Evolutionary conservation across 2,888 invertebrate species (phyloP), one percentile per base, ranked within the genome.

Genomic region (Isotomurus palustris): DNA sequence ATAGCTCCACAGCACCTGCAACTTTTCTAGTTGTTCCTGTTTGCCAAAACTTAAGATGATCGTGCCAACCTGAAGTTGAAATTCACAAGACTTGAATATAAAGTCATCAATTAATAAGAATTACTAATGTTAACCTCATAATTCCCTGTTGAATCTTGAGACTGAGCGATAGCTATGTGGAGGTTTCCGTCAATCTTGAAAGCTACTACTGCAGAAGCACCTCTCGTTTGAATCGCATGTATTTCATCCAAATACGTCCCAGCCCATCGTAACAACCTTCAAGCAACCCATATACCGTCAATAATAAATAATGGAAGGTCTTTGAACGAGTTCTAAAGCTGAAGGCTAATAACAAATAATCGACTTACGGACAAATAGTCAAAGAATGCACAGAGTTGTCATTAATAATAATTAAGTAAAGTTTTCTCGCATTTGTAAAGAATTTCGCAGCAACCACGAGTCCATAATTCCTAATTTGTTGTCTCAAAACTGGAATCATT

Each of bases 221-320:
- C 70, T 38, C 67, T 51, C 0, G 68, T 65, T 48, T 67, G 66
- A 40, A 70, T 53, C n/a, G 56, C 52, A 55, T 70, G 68, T 27
- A 68, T 67, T 58, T 68, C 67, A 53, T 70, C 70, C 62, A 70
- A 64, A 44, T 70, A 65, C 0, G 68, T 64, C 8, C 56, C 62
- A n/a, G 60, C 57, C 70, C 70, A 70, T 17, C 61, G 60, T 35
- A 55, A 70, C 19, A 70, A 32, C 21, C 69, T 69, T 38, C 3
- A 53, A 43, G 3, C 19, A 53, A 25, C 14, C 12, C n/a, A n/a
- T 8, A 24, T 22, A 38, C 38, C 38, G 19, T 38, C n/a, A 4
- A 38, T 14, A 43, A 43, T 43, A 22, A 22, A 8, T 43, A 32
- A 32, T 14, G 14, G 32, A 14, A 32, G 8, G 19, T 40, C 17